Evolutionary conservation across 92 coral and sea anemone species (phyloP).

Genomic region (Phenganax subtilis): DNA sequence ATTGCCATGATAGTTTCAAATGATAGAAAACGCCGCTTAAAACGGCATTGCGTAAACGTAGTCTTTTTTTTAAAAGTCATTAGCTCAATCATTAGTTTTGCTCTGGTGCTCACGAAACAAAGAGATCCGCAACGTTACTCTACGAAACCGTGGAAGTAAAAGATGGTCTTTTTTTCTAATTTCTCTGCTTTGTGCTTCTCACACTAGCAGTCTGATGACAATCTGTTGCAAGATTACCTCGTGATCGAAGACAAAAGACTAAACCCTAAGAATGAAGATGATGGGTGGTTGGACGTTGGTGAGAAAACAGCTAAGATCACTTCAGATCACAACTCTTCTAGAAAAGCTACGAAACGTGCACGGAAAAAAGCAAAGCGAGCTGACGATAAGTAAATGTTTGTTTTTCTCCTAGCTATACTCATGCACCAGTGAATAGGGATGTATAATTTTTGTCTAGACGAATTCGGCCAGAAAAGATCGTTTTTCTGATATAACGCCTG

Average conservation of each 20-base stretch:
- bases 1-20: no score
- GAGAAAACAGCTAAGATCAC: neutral
- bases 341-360: slow-evolving; percentile 6
- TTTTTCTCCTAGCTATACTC: neutral
- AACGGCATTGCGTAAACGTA: no score
- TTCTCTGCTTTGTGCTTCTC: no score
- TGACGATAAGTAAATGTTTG: slow-evolving; percentile 1
- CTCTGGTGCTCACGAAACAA: neutral
- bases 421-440: no score
- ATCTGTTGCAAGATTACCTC: slow-evolving; percentile 23
- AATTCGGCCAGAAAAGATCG: no score
- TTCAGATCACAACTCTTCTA: neutral
- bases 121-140: no score
- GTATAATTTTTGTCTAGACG: no score
- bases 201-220: neutral
- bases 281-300: neutral
- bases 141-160: neutral
- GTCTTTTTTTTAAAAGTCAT: no score
- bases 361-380: slow-evolving; percentile 21
- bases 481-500: no score
- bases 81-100: no score
- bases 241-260: neutral
- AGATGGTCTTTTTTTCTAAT: neutral
- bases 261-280: neutral
- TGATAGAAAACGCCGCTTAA: no score